Percentiles rank a stretch among this genome's conserved stretches.
phyloP scores from a whole-genome alignment of 2,797 vertebrate species.

The Heteromormyrus szaboi region DNA sequence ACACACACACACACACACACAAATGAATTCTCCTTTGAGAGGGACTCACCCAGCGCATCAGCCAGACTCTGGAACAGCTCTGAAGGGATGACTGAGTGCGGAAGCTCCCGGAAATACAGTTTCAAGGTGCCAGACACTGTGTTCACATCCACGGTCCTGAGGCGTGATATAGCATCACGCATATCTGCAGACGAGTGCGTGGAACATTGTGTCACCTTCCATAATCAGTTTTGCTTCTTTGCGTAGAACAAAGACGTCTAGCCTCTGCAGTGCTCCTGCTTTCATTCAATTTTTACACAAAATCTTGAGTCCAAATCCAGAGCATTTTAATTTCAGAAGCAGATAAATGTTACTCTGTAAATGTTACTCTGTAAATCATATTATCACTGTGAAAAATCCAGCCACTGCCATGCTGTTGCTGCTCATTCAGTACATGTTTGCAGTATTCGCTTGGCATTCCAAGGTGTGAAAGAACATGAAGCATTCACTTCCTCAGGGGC shows the following conservation, averaged over 20 bases:
- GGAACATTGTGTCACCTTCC: background rate
- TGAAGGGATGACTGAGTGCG: slow-evolving; percentile 57
- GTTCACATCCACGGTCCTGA: slow-evolving; percentile 59
- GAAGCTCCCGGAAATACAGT: slow-evolving; percentile 65
- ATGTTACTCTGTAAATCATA: background rate
- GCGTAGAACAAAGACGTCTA: background rate
- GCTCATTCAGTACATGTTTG: background rate
- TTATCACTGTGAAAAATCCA: background rate
- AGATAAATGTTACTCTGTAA: background rate
- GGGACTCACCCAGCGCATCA: slow-evolving; percentile 45
- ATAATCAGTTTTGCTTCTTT: background rate
- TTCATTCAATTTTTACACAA: background rate
- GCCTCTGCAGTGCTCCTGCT: background rate
- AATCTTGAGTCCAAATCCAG: background rate
- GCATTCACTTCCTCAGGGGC: background rate
- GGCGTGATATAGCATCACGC: slow-evolving; percentile 54
- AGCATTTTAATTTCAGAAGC: background rate
- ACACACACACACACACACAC: background rate
- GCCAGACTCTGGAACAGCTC: slow-evolving; percentile 54
- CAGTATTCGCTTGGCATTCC: background rate
- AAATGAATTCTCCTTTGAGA: background rate
- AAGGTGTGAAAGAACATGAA: background rate
- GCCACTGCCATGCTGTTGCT: background rate
- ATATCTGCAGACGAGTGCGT: slow-evolving; percentile 43
- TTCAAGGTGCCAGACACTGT: slow-evolving; percentile 62